phyloP scores from a whole-genome alignment of 2,113 vertebrate genomes.

The Aldabrachelys gigantea region DNA sequence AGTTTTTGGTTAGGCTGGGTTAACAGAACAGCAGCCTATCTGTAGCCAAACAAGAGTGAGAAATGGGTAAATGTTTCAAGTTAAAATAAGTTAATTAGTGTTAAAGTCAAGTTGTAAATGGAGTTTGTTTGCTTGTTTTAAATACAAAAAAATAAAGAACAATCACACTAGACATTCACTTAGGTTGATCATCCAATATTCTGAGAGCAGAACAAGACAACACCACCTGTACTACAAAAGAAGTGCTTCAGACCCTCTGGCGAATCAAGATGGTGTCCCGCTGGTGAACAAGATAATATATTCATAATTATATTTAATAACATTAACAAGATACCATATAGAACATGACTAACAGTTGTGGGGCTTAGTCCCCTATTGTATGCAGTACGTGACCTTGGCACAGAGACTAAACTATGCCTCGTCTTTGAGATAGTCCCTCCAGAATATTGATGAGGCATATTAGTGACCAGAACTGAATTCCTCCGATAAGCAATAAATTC shows the following conservation, averaged over 20 bases:
- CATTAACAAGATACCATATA: not conserved
- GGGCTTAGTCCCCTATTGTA: not conserved
- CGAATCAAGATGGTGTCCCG: not conserved
- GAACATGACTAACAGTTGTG: not conserved
- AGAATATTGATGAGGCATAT: not conserved
- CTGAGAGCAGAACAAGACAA: not conserved
- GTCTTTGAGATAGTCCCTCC: not conserved
- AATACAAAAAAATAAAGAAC: not conserved
- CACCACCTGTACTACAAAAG: not conserved
- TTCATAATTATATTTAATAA: not conserved
- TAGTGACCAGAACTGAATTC: not conserved
- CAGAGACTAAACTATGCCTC: not conserved
- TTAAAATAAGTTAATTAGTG: not conserved
- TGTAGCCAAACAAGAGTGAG: not conserved
- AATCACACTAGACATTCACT: not conserved
- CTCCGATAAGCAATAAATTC: not conserved
- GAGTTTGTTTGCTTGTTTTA: rapidly evolving
- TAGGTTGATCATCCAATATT: not conserved
- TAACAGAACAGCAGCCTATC: not conserved
- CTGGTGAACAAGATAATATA: not conserved
- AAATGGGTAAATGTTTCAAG: not conserved
- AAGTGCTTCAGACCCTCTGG: not conserved
- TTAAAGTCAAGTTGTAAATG: not conserved
- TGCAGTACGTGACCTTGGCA: not conserved
- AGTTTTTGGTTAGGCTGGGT: too few relatives aligned